Evolutionary conservation across 2,113 vertebrate species (phyloP).

Genomic region (Chloroceryle aenea): DNA sequence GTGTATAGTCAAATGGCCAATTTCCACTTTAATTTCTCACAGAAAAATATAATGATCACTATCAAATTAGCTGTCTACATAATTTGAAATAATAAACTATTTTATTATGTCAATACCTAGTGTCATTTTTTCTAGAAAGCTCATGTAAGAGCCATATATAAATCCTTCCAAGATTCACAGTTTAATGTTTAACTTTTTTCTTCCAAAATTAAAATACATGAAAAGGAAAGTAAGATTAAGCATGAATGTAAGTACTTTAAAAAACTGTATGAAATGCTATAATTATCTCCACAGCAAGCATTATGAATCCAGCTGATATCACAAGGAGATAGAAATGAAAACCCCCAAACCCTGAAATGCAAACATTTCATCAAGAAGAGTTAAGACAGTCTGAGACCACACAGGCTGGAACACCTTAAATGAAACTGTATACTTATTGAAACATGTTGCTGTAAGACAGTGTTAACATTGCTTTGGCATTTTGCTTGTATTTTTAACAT

Average conservation of each 20-base stretch:
- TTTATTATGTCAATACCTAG: not conserved
- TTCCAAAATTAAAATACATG: slow-evolving; percentile 1
- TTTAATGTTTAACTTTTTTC: not conserved
- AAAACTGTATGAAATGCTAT: not conserved
- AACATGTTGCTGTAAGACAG: not conserved
- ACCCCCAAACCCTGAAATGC: not conserved
- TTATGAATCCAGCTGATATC: slow-evolving; percentile 9
- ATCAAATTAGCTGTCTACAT: not conserved
- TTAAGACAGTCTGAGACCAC: slow-evolving; percentile 26
- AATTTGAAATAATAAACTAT: slow-evolving; percentile 9
- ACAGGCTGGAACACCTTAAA: slow-evolving; percentile 33
- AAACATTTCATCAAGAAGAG: slow-evolving; percentile 11
- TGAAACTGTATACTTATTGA: not conserved
- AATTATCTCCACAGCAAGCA: slow-evolving; percentile 6
- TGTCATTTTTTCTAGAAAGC: not conserved
- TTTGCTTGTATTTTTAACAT: slow-evolving; percentile 28
- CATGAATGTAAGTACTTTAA: not conserved
- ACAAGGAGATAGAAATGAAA: not conserved
- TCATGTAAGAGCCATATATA: not conserved
- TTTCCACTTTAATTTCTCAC: not conserved
- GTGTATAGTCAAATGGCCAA: not conserved
- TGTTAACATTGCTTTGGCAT: not conserved
- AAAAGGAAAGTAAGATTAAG: not conserved
- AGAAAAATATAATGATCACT: not conserved
- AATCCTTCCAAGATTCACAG: not conserved